These are phyloP conservation scores for Tricholaema leucomelas DNA, from an alignment of 2,113 vertebrate genomes.

Conservation along the genomic window DNA sequence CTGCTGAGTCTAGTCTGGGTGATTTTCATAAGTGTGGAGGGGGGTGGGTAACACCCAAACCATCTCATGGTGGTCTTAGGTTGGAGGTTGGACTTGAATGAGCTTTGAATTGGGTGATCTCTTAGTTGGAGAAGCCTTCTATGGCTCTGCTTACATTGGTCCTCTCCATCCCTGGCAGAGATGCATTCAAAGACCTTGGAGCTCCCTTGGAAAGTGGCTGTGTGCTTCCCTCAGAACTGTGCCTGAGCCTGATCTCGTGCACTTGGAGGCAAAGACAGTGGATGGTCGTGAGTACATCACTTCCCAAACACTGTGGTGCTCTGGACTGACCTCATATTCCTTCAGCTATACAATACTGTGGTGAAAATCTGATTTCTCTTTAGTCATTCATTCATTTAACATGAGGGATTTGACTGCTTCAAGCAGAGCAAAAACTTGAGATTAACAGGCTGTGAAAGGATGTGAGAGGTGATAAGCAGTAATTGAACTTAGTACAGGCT, in stretches of 20 bases:
- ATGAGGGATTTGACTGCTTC: neutral
- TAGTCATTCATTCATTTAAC: neutral
- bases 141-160: too few relatives aligned
- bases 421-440: neutral
- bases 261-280: constrained; percentile 90
- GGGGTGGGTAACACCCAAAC: too few relatives aligned
- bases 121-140: too few relatives aligned
- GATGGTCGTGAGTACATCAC: constrained; percentile 89
- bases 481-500: neutral
- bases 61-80: too few relatives aligned
- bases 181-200: too few relatives aligned
- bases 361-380: neutral
- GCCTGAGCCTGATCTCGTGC: constrained; percentile 93
- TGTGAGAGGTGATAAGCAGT: neutral
- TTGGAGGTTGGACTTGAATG: too few relatives aligned
- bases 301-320: neutral
- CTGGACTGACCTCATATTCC: neutral
- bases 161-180: too few relatives aligned
- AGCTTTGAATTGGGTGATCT: too few relatives aligned
- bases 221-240: too few relatives aligned
- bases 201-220: too few relatives aligned
- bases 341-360: neutral
- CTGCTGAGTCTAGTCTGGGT: too few relatives aligned
- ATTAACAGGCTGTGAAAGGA: neutral
- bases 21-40: too few relatives aligned